A percentile compares a stretch with the other conserved stretches of the same genome.
phyloP scores from a whole-genome alignment of 2,888 invertebrate genomes.

The Podotricha telesiphe region DNA sequence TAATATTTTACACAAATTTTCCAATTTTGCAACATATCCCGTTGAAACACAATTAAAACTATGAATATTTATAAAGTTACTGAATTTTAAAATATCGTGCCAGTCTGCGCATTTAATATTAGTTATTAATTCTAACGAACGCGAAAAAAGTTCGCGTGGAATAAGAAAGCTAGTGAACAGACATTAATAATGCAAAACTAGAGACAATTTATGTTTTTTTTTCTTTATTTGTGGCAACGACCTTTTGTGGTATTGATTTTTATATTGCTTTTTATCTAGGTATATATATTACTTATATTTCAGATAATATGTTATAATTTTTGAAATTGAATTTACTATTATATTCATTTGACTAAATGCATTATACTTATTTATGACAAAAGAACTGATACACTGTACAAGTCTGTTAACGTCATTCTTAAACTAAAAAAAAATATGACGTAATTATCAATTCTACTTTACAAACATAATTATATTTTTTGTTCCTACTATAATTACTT shows the following conservation, averaged over 20 bases:
- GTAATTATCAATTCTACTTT: neutral
- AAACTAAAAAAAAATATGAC: neutral
- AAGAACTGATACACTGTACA: neutral
- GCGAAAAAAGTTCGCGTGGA: constrained; percentile 22
- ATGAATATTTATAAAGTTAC: constrained; percentile 19
- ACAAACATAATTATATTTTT: neutral
- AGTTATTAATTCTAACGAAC: constrained; percentile 24
- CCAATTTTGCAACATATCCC: constrained; percentile 13
- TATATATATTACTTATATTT: too few species aligned
- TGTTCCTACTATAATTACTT: constrained; percentile 4
- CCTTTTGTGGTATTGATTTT: constrained; percentile 10
- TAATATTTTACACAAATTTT: neutral
- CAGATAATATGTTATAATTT: too few species aligned
- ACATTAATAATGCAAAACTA: constrained; percentile 22
- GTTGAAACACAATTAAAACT: constrained; percentile 13
- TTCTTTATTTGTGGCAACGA: neutral
- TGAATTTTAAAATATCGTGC: constrained; percentile 16
- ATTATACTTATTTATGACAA: neutral
- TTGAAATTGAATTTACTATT: too few species aligned
- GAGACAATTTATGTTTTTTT: neutral
- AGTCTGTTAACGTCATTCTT: neutral
- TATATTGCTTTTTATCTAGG: neutral
- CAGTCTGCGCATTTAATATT: constrained; percentile 14
- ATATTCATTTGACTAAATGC: too few species aligned
- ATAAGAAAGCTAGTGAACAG: constrained; percentile 15